Conservation (phyloP, 2,797 vertebrate genomes). For the Manis javanica region DNA sequence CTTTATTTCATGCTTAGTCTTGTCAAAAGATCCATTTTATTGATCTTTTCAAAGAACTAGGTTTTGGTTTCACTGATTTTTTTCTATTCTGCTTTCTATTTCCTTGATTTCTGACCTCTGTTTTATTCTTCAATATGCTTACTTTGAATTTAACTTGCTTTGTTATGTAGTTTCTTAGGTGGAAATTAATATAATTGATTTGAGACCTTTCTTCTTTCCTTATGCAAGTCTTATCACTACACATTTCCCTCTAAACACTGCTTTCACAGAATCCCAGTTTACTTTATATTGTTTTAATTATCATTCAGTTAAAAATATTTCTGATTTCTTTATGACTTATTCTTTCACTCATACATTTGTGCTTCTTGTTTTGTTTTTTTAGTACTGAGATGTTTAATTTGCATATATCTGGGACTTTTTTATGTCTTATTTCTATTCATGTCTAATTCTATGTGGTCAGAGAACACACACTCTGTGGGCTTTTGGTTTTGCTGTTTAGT, state of each 20-base stretch:
- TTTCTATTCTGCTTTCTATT: neutral
- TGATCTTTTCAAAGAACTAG: constrained; percentile 21
- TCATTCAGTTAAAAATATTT: constrained; percentile 28
- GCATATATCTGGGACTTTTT: constrained; percentile 35
- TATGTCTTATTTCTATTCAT: constrained; percentile 48
- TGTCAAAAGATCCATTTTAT: neutral
- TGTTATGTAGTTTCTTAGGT: constrained; percentile 4
- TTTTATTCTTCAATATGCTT: neutral
- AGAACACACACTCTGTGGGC: neutral
- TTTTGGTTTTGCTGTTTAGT: constrained; percentile 25
- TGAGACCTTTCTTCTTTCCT: neutral
- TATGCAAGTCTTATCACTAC: neutral
- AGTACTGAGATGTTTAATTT: constrained; percentile 16
- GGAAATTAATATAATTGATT: neutral
- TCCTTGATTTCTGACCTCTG: neutral
- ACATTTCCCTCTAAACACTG: neutral
- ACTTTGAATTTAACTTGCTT: constrained; percentile 2
- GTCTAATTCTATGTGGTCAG: constrained; percentile 17
- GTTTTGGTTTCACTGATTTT: constrained; percentile 15
- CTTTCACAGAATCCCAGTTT: neutral
- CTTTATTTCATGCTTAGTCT: neutral
- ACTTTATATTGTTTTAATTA: neutral
- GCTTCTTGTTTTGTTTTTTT: neutral
- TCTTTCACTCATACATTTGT: neutral
- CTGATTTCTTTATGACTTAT: constrained; percentile 32